Conservation (phyloP, 2,113 vertebrate genomes). For the Plectropomus leopardus region DNA sequence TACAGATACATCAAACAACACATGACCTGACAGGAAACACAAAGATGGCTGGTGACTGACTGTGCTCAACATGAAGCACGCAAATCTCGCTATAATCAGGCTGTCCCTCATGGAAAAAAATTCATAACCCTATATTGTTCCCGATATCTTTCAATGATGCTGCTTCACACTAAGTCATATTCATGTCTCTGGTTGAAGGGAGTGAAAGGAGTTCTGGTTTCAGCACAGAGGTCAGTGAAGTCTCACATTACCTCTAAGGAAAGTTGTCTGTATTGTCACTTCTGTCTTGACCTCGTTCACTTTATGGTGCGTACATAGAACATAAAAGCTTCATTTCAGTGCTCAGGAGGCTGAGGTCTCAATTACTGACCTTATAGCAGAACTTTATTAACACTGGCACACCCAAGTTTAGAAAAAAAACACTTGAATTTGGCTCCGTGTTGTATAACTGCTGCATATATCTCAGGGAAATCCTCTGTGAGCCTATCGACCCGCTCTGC, state of each 20-base stretch:
- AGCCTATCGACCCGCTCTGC: neutral
- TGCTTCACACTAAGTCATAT: neutral
- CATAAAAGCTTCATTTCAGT: constrained; percentile 41
- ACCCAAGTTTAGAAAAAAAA: neutral
- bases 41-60: neutral
- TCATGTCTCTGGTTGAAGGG: neutral
- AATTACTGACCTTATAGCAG: constrained; percentile 14
- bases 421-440: neutral
- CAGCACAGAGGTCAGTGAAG: constrained; percentile 1
- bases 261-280: constrained; percentile 37
- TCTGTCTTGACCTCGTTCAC: constrained; percentile 49
- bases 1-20: neutral
- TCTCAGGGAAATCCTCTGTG: constrained; percentile 1
- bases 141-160: neutral
- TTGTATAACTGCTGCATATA: neutral
- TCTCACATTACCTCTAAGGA: constrained; percentile 37
- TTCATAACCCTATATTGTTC: neutral
- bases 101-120: neutral
- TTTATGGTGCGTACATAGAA: neutral
- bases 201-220: constrained; percentile 48
- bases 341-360: constrained; percentile 28
- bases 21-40: neutral
- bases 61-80: neutral
- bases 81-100: neutral
- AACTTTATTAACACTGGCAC: constrained; percentile 14